phyloP scores from a whole-genome alignment of 53 echinoderm and acorn worm genomes.

The Echinometra lucunter region DNA sequence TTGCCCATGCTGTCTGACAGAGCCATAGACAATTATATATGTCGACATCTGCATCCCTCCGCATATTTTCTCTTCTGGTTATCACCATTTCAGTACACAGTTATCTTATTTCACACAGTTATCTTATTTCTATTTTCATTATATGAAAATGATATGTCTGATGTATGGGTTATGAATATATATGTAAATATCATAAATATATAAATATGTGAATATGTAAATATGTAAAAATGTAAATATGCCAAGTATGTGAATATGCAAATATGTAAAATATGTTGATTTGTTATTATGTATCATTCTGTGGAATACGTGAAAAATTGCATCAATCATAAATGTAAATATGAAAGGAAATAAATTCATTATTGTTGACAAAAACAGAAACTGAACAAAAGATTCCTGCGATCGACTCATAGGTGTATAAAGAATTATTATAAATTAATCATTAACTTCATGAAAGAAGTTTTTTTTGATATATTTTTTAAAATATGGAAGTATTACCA shows the following conservation, averaged over 20 bases:
- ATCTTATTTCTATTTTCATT: neutral
- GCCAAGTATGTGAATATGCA: neutral
- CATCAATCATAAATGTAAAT: no score
- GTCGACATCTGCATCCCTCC: no score
- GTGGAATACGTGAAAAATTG: no score
- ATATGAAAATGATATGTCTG: neutral
- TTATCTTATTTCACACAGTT: neutral
- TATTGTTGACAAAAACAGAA: no score
- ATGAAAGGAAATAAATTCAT: no score
- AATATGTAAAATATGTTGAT: neutral
- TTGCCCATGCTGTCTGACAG: neutral
- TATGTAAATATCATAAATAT: conserved; percentile 22
- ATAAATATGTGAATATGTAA: conserved; percentile 5
- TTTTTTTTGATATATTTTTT: no score
- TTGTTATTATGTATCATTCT: no score
- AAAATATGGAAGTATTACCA: no score
- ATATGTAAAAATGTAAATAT: neutral
- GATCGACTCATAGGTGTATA: no score
- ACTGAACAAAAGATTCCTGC: no score
- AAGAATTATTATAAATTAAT: no score
- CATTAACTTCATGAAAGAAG: no score
- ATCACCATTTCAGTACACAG: neutral
- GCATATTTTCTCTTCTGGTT: neutral
- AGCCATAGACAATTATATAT: neutral
- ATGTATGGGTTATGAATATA: neutral